Conservation (phyloP, 1,140 invertebrate genomes). For the Stenopsyche tienmushanensis region DNA sequence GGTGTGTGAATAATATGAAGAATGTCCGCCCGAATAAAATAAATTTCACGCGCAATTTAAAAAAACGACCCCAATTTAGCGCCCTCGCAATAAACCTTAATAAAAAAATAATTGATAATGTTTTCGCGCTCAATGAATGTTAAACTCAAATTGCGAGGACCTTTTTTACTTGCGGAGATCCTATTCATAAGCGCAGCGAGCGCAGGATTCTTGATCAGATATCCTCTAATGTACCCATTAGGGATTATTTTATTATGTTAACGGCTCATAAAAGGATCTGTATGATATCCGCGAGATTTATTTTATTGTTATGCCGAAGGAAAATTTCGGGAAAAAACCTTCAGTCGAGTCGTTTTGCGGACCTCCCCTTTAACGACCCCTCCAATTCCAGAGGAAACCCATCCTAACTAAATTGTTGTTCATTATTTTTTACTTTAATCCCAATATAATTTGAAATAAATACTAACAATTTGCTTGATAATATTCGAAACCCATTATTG, state of each 20-base stretch:
- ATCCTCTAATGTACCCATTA: constrained; percentile 10
- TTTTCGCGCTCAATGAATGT: background rate
- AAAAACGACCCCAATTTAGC: background rate
- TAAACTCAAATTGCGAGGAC: background rate
- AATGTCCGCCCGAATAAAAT: background rate
- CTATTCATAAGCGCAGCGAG: background rate
- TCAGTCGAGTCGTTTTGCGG: background rate
- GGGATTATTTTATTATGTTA: constrained; percentile 27
- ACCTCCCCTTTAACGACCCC: background rate
- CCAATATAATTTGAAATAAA: too few relatives aligned
- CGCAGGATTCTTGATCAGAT: constrained; percentile 5
- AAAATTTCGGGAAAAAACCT: background rate
- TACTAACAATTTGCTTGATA: too few relatives aligned
- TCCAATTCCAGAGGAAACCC: too few relatives aligned
- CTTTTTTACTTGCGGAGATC: background rate
- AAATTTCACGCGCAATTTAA: too few relatives aligned
- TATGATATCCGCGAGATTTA: constrained; percentile 20
- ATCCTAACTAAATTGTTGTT: too few relatives aligned
- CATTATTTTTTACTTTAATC: too few relatives aligned
- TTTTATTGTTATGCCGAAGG: constrained; percentile 11
- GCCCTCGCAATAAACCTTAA: background rate
- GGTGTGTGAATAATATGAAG: background rate
- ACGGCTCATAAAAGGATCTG: constrained; percentile 17
- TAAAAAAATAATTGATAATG: background rate
- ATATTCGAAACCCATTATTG: too few relatives aligned